Conservation (phyloP, 2,888 invertebrate species). For the Agonopterix alstromeriana region DNA sequence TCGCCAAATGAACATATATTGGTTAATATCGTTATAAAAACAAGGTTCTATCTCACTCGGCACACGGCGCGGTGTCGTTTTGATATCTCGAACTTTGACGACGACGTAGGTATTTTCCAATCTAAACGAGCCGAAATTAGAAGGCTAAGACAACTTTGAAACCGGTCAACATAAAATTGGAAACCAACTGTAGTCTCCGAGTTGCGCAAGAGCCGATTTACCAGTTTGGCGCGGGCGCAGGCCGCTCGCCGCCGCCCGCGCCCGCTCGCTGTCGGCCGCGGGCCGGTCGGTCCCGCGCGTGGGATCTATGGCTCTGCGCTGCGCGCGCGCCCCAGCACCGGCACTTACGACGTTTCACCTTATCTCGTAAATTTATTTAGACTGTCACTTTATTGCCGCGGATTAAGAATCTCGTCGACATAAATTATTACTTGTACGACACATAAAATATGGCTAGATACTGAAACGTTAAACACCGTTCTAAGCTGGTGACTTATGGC, state of each 20-base stretch:
- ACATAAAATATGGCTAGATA: slow-evolving; percentile 30
- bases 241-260: background rate
- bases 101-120: slow-evolving; percentile 64
- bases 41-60: slow-evolving; percentile 1
- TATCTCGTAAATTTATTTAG: slow-evolving; percentile 41
- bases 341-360: slow-evolving; percentile 36
- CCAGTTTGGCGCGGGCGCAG: slow-evolving; percentile 57
- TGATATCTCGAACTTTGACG: slow-evolving; percentile 27
- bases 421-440: slow-evolving; percentile 48
- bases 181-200: slow-evolving; percentile 69
- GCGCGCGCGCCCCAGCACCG: slow-evolving; percentile 10
- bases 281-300: slow-evolving; percentile 9
- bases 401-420: slow-evolving; percentile 65
- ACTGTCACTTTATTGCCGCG: slow-evolving; percentile 55
- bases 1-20: background rate
- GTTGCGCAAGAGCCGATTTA: slow-evolving; percentile 69
- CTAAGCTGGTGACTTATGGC: slow-evolving; percentile 13
- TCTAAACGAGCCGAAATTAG: slow-evolving; percentile 75
- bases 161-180: slow-evolving; percentile 77
- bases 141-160: slow-evolving; percentile 71
- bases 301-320: slow-evolving; percentile 18
- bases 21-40: background rate
- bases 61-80: slow-evolving; percentile 29
- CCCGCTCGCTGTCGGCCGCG: slow-evolving; percentile 10
- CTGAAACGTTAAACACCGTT: slow-evolving; percentile 26